Base-by-base conservation (phyloP, 2,113 vertebrate species). In the Trogon melanurus region DNA sequence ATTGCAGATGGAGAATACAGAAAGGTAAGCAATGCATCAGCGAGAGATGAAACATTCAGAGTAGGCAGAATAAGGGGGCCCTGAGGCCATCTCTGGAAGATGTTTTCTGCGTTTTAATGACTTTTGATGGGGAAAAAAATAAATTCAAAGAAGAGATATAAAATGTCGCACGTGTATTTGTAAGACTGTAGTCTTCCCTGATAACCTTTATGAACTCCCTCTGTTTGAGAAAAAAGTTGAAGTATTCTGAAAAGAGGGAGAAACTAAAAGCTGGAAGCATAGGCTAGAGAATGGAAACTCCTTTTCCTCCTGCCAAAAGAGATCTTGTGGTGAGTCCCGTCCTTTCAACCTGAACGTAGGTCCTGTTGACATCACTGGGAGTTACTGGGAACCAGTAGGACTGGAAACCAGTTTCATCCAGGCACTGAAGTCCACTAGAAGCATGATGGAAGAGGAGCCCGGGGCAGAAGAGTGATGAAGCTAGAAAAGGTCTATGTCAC, bases 81-180 rank as follows among this genome's bases (percentile, higher is more conserved):
- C 78, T 73, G 58, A 79, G 78, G 89, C 41, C 72, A 86, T 45
- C 88, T 85, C 18, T 53, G 73, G 81, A 79, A 93, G 78, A 57
- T 73, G 57, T 89, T 93, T 94, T 85, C 62, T 66, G 50, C 94
- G 61, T 61, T 95, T 95, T 79, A 85, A 57, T 82, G 84, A 73
- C 78, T 91, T 94, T 96, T 95, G 89, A 81, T 73, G 53, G 44
- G 4, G 7, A 7, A 11, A 57, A n/a, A 80, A 48, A 50, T 16
- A 27, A 73, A 91, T 91, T 93, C 66, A 86, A 92, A 96, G 61
- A 61, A 44, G 65, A 92, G 38, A 57, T 58, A 8, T 17, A 54
- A 93, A 47, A 67, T 5, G 3, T 89, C 81, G 88, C 53, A 66
- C 4, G 0, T 57, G 87, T 95, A 91, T 92, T 79, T 95, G 88